phyloP scores from a whole-genome alignment of 2,113 vertebrate species.

The Mola mola region DNA sequence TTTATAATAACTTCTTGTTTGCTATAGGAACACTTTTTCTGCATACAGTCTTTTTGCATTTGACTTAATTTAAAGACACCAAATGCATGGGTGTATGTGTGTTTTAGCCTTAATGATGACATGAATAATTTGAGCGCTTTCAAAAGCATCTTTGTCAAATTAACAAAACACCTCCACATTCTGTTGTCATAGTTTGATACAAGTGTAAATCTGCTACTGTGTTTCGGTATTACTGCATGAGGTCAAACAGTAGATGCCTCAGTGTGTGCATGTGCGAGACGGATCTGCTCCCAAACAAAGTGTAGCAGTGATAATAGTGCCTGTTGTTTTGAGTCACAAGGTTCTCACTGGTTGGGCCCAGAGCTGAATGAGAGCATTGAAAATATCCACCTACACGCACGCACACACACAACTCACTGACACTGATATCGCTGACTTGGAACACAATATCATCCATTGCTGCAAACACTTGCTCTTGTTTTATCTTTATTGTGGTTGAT shows the following conservation, averaged over 20 bases:
- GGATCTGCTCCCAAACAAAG: slow-evolving; percentile 41
- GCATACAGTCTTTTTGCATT: no score
- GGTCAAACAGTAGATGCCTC: background rate
- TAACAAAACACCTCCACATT: no score
- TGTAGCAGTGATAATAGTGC: slow-evolving; percentile 65
- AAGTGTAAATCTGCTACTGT: no score
- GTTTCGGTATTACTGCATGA: no score
- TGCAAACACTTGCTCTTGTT: slow-evolving; percentile 4
- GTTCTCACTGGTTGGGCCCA: slow-evolving; percentile 43
- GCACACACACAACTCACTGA: slow-evolving; percentile 23
- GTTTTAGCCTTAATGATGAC: no score
- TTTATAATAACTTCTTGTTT: no score
- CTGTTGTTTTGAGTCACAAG: slow-evolving; percentile 79
- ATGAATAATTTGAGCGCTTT: no score
- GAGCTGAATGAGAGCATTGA: slow-evolving; percentile 77
- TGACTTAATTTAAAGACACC: no score
- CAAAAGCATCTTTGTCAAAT: no score
- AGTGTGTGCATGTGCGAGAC: background rate
- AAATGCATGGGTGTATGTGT: no score
- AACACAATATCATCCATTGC: background rate
- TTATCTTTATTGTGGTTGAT: background rate
- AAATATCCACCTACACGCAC: slow-evolving; percentile 35
- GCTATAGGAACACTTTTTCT: no score
- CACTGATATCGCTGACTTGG: slow-evolving; percentile 49
- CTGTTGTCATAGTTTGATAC: no score